Evolutionary conservation across 2,113 vertebrate genomes (phyloP).

Genomic region (Danionella cerebrum): DNA sequence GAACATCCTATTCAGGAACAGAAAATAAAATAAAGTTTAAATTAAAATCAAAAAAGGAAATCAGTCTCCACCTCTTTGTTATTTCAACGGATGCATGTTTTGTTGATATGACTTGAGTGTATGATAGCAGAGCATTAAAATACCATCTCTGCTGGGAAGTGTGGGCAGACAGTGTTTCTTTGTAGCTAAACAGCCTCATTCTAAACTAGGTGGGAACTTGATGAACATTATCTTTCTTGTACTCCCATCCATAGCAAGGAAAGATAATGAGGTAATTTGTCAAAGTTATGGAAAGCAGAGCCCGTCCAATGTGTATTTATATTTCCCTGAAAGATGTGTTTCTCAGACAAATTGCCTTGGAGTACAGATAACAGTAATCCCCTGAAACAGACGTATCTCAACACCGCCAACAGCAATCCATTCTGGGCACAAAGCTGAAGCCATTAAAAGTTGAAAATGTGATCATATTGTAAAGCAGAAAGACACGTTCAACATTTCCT

Average conservation of each 20-base stretch:
- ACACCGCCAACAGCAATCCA: constrained; percentile 37
- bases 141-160: background rate
- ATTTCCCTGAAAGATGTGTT: constrained; percentile 45
- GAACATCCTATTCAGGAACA: too few relatives aligned
- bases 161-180: background rate
- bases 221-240: constrained; percentile 38
- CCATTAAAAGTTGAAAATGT: constrained; percentile 60
- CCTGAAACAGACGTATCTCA: constrained; percentile 50
- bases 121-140: background rate
- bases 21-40: too few relatives aligned
- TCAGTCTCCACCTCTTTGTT: too few relatives aligned
- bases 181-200: constrained; percentile 13
- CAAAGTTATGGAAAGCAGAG: constrained; percentile 41
- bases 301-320: constrained; percentile 46
- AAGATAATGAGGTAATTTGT: constrained; percentile 55
- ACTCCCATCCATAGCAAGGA: constrained; percentile 39
- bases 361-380: constrained; percentile 58
- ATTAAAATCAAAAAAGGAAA: too few relatives aligned
- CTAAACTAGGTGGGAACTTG: constrained; percentile 14
- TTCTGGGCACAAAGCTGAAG: constrained; percentile 46
- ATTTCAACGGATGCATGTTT: background rate
- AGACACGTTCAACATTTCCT: constrained; percentile 30
- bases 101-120: background rate
- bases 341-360: constrained; percentile 51
- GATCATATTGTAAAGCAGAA: constrained; percentile 45